Base-by-base conservation (phyloP, 2,113 vertebrate genomes). In the Tachuris rubrigastra region DNA sequence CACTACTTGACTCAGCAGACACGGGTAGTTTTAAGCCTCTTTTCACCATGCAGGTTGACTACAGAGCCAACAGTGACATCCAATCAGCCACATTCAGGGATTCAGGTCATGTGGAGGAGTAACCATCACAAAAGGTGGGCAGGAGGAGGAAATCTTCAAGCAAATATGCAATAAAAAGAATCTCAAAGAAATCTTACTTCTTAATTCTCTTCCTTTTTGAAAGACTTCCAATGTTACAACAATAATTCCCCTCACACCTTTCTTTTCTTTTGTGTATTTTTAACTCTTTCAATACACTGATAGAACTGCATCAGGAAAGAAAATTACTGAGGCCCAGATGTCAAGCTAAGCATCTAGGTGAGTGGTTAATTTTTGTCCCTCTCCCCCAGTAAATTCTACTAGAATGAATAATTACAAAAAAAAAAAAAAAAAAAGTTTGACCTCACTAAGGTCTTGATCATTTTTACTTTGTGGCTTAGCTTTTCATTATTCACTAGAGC, bases 41-140 rank as follows among this genome's bases (percentile, higher is more conserved):
- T 53, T 62, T 0, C 8, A 58, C 2, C 0, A 12, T 21, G 16
- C 30, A 84, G 16, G 47, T 0, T 42, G 35, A 65, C 22, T 69
- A 37, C 31, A 93, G 37, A 83, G 16, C 22, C 13, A 80, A 12
- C 27, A 90, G 8, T 47, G 10, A 46, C 0, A 0, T 58, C 18
- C 55, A 69, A 33, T 33, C 5, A 33, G 15, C 8, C 3, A 6
- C 27, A 22, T 31, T 53, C 63, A 55, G 30, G 49, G 30, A 68
- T 68, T 37, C 24, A 44, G 30, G 27, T 41, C 19, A 78, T 14
- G 18, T 63, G 50, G 5, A 85, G 22, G 8, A 87, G 11, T 17
- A 68, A 24, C 17, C 13, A 6, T 20, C 49, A 77, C 22, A 62
- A 87, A 63, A 75, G 2, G 3, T 1, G 4, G 33, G 35, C 41